Conservation (phyloP, 2,888 invertebrate genomes). For the Ephialtes manifestator region DNA sequence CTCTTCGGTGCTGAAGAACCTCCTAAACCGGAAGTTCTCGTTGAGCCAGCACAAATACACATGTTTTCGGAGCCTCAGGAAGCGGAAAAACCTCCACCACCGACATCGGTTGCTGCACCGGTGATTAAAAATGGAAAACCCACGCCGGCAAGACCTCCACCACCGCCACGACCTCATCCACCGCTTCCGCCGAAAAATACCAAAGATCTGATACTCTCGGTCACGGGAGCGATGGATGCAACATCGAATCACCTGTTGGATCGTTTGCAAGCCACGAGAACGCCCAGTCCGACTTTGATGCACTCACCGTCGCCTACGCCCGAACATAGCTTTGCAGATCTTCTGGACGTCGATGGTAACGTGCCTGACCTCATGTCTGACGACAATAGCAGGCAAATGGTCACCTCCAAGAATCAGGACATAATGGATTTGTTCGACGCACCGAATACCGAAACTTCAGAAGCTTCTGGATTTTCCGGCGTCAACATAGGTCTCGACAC, state of each 20-base stretch:
- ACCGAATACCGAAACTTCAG: constrained; percentile 75
- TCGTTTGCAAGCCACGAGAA: constrained; percentile 93
- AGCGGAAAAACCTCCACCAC: constrained; percentile 45
- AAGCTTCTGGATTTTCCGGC: constrained; percentile 75
- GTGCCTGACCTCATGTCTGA: constrained; percentile 83
- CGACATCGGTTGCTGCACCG: constrained; percentile 49
- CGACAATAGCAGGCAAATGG: constrained; percentile 78
- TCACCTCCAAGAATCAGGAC: constrained; percentile 74
- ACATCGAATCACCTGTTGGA: constrained; percentile 94
- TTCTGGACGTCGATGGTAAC: constrained; percentile 88
- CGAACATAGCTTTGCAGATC: constrained; percentile 89
- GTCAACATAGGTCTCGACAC: constrained; percentile 67
- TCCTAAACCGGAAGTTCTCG: constrained; percentile 48
- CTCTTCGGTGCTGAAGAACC: constrained; percentile 55
- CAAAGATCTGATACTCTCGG: constrained; percentile 94
- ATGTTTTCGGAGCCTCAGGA: constrained; percentile 51
- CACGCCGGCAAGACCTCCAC: constrained; percentile 82
- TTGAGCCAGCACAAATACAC: constrained; percentile 6
- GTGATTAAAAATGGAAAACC: constrained; percentile 72
- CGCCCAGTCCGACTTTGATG: constrained; percentile 95
- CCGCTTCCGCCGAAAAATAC: constrained; percentile 92
- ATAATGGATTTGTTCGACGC: constrained; percentile 84
- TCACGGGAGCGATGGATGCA: constrained; percentile 95
- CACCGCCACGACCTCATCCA: constrained; percentile 87
- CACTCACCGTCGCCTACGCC: constrained; percentile 95